These are phyloP conservation scores for Bubo blakistoni DNA, from an alignment of 2,113 vertebrate genomes.

Conservation along the genomic window DNA sequence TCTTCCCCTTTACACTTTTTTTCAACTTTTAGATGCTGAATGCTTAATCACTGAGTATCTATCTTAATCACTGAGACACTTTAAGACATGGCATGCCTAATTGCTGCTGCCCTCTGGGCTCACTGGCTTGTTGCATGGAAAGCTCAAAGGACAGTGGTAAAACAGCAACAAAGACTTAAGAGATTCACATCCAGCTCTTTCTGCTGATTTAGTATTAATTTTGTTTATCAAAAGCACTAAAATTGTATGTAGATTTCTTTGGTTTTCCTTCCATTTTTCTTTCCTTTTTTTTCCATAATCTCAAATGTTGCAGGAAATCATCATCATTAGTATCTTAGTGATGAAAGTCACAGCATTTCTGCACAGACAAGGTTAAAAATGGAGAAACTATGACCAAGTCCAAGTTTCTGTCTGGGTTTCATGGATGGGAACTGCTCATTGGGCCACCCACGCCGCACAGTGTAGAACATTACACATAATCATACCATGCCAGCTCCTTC, in stretches of 20 bases:
- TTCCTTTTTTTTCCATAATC: neutral
- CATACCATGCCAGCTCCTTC: constrained; percentile 48
- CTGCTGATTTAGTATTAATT: neutral
- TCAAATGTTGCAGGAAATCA: neutral
- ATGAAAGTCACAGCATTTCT: neutral
- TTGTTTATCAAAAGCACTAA: neutral
- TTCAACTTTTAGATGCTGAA: neutral
- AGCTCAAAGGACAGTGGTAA: neutral
- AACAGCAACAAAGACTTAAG: neutral
- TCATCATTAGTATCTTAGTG: neutral
- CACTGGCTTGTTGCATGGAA: neutral
- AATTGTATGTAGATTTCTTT: neutral
- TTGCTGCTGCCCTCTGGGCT: neutral
- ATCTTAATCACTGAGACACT: neutral
- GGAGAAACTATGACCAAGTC: neutral
- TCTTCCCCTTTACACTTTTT: neutral
- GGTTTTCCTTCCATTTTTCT: neutral
- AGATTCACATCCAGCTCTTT: neutral
- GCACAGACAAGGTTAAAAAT: neutral
- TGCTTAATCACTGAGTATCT: neutral
- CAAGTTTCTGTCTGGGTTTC: neutral
- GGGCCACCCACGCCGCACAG: constrained; percentile 42
- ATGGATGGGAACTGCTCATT: neutral
- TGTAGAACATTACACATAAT: constrained; percentile 60
- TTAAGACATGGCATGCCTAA: neutral